Conservation (phyloP, 35 echinoderm and acorn worm species). For the Apostichopus californicus region DNA sequence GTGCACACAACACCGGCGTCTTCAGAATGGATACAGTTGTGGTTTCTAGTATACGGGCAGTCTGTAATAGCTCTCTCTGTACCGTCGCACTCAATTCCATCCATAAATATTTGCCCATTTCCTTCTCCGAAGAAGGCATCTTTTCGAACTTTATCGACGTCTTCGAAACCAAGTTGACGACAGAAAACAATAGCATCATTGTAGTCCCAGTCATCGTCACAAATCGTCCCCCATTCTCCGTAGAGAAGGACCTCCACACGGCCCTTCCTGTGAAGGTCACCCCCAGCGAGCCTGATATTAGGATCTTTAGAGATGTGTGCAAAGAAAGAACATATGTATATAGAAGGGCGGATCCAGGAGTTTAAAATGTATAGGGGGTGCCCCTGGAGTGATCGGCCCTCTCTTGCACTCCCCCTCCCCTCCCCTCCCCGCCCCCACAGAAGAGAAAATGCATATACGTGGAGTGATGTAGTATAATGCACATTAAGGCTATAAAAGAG, state of each 20-base stretch:
- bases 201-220: slow-evolving; percentile 21
- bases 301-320: neutral
- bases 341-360: too few species aligned
- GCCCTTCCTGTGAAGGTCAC: neutral
- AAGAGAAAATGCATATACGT: too few species aligned
- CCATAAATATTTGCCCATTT: too few species aligned
- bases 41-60: neutral
- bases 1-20: neutral
- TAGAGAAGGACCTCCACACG: slow-evolving; percentile 41
- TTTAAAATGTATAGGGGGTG: too few species aligned
- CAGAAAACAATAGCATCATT: slow-evolving; percentile 35
- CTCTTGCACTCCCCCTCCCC: too few species aligned
- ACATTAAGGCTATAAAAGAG: too few species aligned
- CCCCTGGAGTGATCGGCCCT: too few species aligned
- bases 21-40: neutral
- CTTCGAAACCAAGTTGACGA: slow-evolving; percentile 60
- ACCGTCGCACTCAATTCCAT: neutral
- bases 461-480: too few species aligned
- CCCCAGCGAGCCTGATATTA: neutral
- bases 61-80: neutral
- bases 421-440: too few species aligned
- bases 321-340: too few species aligned
- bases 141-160: too few species aligned
- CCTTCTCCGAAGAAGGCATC: too few species aligned
- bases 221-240: slow-evolving; percentile 28